Evolutionary conservation across 2,797 vertebrate species (phyloP).

Genomic region (Bradypodion ventrale): DNA sequence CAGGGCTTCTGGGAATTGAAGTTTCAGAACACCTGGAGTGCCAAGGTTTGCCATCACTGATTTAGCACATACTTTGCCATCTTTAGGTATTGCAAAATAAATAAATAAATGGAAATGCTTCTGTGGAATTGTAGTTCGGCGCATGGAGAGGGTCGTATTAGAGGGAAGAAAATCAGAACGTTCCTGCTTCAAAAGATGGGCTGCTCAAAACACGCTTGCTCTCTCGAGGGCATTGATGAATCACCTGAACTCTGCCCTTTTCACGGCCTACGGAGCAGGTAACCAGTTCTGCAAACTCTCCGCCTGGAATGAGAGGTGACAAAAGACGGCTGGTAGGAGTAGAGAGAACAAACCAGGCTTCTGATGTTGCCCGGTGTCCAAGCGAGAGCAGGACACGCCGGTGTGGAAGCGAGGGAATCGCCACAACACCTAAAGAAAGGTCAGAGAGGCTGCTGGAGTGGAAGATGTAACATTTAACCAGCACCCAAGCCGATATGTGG

Average conservation of each 20-base stretch:
- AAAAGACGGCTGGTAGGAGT: background rate
- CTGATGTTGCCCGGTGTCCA: background rate
- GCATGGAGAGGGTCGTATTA: no score
- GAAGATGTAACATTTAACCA: slow-evolving; percentile 5
- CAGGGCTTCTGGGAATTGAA: no score
- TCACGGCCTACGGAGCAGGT: slow-evolving; percentile 41
- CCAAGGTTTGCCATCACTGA: no score
- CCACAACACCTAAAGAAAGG: slow-evolving; percentile 43
- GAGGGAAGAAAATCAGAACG: background rate
- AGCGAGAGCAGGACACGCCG: slow-evolving; percentile 14
- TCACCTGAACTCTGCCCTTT: slow-evolving; percentile 28
- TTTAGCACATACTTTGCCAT: background rate
- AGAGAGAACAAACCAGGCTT: slow-evolving; percentile 32
- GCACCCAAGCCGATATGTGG: no score
- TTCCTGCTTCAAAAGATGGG: background rate
- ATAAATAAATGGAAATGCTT: slow-evolving; percentile 15
- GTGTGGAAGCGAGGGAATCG: slow-evolving; percentile 7
- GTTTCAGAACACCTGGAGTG: no score
- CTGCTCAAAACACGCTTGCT: background rate
- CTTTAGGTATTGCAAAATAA: slow-evolving; percentile 20
- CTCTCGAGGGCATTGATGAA: background rate
- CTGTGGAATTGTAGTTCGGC: background rate
- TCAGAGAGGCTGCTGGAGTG: slow-evolving; percentile 20
- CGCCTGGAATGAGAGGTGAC: slow-evolving; percentile 27
- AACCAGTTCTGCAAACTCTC: slow-evolving; percentile 28